phyloP scores from a whole-genome alignment of 2,113 vertebrate species.

The Pipa parva region DNA sequence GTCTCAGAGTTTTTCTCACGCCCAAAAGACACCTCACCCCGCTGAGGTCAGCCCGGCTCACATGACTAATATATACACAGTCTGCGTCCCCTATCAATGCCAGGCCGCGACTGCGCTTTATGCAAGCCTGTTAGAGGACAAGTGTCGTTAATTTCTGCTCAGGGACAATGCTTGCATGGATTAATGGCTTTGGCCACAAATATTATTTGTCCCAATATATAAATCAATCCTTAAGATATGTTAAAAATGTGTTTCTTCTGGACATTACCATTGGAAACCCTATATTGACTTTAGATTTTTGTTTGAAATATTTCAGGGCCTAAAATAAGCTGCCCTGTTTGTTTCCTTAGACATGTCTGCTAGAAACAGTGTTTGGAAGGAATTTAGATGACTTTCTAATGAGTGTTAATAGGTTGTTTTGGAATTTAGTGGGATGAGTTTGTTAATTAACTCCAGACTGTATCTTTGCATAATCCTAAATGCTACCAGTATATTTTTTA shows the following conservation, averaged over 20 bases:
- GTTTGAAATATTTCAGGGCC: no score
- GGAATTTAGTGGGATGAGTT: slow-evolving; percentile 11
- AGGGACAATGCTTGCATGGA: slow-evolving; percentile 24
- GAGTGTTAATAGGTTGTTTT: slow-evolving; percentile 24
- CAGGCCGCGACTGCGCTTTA: slow-evolving; percentile 71
- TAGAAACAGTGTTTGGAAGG: background rate
- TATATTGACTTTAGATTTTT: no score
- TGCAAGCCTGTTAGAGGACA: slow-evolving; percentile 57
- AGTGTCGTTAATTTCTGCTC: slow-evolving; percentile 64
- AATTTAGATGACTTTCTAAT: slow-evolving; percentile 29
- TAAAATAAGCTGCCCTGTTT: background rate
- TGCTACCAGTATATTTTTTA: slow-evolving; percentile 10
- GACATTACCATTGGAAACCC: no score
- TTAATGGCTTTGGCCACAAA: background rate
- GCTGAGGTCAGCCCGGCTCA: slow-evolving; percentile 77
- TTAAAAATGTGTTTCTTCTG: no score
- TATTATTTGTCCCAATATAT: no score
- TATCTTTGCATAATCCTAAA: slow-evolving; percentile 8
- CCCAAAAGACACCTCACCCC: slow-evolving; percentile 66
- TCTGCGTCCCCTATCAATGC: slow-evolving; percentile 66
- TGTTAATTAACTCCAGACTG: slow-evolving; percentile 33
- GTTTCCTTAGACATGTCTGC: background rate
- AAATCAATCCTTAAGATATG: no score
- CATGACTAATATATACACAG: slow-evolving; percentile 76
- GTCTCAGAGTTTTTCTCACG: slow-evolving; percentile 91